phyloP scores from a whole-genome alignment of 2,113 vertebrate genomes.

The Casuarius casuarius region DNA sequence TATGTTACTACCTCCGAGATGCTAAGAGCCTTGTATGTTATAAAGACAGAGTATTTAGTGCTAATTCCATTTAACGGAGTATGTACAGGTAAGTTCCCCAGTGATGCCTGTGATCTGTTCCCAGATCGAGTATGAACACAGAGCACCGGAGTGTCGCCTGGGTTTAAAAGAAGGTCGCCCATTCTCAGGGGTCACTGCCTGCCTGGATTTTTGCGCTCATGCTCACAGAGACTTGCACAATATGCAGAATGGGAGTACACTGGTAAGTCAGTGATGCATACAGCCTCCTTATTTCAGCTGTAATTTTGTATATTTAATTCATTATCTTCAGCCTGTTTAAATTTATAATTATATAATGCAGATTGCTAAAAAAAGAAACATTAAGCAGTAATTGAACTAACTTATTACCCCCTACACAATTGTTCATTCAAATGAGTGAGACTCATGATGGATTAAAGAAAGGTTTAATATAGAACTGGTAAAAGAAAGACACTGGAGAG shows the following conservation, averaged over 20 bases:
- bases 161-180: conserved; percentile 92
- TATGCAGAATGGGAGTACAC: conserved; percentile 94
- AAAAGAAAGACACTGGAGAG: neutral
- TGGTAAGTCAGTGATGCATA: conserved; percentile 81
- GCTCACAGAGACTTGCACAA: conserved; percentile 97
- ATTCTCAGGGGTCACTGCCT: conserved; percentile 97
- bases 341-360: neutral
- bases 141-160: conserved; percentile 92
- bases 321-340: neutral
- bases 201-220: conserved; percentile 96
- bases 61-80: neutral
- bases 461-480: neutral
- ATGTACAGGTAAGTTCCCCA: neutral
- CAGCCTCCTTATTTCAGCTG: neutral
- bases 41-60: neutral
- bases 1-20: neutral
- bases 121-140: conserved; percentile 93
- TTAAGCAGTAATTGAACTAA: neutral
- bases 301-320: neutral
- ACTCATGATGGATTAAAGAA: neutral
- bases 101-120: neutral
- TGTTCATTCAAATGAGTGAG: conserved; percentile 15
- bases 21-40: neutral
- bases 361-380: neutral
- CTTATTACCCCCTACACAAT: neutral